A percentile compares a stretch with the other conserved stretches of the same genome.
phyloP scores from a whole-genome alignment of 2,797 vertebrate species.

The Prunella strophiata region DNA sequence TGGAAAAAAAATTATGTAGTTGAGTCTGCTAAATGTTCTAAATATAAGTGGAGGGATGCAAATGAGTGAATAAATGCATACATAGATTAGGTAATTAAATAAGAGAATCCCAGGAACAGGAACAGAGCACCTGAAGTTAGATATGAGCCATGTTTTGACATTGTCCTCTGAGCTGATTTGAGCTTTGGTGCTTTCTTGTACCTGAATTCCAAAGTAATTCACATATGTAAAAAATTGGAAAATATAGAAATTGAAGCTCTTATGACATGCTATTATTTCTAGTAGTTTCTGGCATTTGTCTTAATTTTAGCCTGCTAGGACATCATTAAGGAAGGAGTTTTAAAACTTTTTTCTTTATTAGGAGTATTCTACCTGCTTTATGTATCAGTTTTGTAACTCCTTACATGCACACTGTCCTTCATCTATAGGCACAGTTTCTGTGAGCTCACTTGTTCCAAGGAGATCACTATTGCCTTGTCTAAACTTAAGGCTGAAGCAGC shows the following conservation, averaged over 20 bases:
- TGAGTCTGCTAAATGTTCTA: not conserved
- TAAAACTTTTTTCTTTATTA: not conserved
- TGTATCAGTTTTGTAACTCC: not conserved
- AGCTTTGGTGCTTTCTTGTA: slow-evolving; percentile 11
- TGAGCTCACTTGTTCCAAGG: not conserved
- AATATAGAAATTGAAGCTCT: not conserved
- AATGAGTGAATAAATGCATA: slow-evolving; percentile 62
- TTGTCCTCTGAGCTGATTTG: slow-evolving; percentile 27
- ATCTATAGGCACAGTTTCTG: not conserved
- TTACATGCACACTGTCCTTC: not conserved
- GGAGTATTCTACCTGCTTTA: not conserved
- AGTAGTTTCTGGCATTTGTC: not conserved
- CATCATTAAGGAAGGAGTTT: not conserved
- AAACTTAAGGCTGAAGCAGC: slow-evolving; percentile 7
- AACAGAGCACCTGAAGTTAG: slow-evolving; percentile 55
- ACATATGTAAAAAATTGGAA: not conserved
- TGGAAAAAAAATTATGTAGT: not conserved
- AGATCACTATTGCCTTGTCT: not conserved
- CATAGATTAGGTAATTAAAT: slow-evolving; percentile 26
- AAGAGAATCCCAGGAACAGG: slow-evolving; percentile 28
- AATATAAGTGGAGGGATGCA: slow-evolving; percentile 23
- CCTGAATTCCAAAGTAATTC: slow-evolving; percentile 40
- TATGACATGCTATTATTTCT: not conserved
- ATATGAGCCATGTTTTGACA: slow-evolving; percentile 20
- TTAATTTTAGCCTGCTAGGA: not conserved